Evolutionary conservation across 1,140 invertebrate genomes (phyloP), one percentile per base, ranked within the genome.

Genomic region (Drosophila varians): DNA sequence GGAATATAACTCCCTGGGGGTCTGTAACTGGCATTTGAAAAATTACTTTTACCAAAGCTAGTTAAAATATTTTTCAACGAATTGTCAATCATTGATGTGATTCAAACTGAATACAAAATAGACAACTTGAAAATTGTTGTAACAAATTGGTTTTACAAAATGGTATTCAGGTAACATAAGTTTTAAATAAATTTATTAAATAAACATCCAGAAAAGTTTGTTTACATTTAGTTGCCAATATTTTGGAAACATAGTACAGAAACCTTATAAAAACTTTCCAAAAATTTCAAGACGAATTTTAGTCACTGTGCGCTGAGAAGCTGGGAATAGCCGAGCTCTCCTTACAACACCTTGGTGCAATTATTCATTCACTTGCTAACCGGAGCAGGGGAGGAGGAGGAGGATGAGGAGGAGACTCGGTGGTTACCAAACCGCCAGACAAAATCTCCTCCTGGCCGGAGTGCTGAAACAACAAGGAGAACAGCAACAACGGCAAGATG

Each of bases 331-430:
- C 19, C 28, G 40, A 36, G 42, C 56, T 62, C 55, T 49, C 49
- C 78, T 74, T 84, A 56, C 74, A 83, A 78, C 74, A 84, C 74
- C 62, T 60, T 40, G 70, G 49, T 74, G 78, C 78, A 83, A 83
- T 83, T 83, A 84, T 83, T 82, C 73, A 82, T 66, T 78, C 55
- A 70, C 71, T 57, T 71, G 72, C 64, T 19, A 60, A 42, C 58
- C 52, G 60, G 53, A 54, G 48, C 18, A 12, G 6, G 9, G 40
- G 25, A 5, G 18, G 38, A 42, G 31, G 2, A 16, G 40, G 21
- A 46, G 40, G 25, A 5, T 12, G 38, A 42, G 31, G 2, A 16
- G 40, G 21, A 46, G 28, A 6, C 14, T 9, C 31, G 60, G 40
- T 9, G 25, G 60, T 46, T 47, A 9, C 40, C 55, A 43, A 26